These are phyloP conservation scores for Lottia gigantea DNA, from an alignment of 2,888 invertebrate genomes.

Conservation along the genomic window DNA sequence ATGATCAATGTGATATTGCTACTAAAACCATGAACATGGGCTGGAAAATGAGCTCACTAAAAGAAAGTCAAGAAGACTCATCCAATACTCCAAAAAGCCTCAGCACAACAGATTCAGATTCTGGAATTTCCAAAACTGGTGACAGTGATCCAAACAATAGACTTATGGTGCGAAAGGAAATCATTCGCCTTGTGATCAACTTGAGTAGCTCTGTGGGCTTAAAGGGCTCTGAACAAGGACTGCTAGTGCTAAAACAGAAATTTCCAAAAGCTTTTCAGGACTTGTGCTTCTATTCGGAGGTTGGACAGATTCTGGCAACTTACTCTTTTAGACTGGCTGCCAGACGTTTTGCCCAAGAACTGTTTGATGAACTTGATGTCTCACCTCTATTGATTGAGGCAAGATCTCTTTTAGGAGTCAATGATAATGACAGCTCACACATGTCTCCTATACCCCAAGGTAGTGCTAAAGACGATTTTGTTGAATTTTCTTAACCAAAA, in stretches of 20 bases:
- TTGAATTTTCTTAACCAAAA: too few species aligned
- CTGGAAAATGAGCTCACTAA: background rate
- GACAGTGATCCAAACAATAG: slow-evolving; percentile 53
- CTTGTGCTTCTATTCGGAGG: slow-evolving; percentile 92
- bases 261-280: slow-evolving; percentile 76
- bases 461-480: slow-evolving; percentile 15
- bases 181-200: slow-evolving; percentile 79
- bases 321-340: slow-evolving; percentile 86
- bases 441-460: slow-evolving; percentile 37
- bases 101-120: slow-evolving; percentile 48
- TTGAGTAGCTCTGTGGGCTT: slow-evolving; percentile 83
- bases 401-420: slow-evolving; percentile 32
- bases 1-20: background rate
- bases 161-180: slow-evolving; percentile 72
- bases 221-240: slow-evolving; percentile 83
- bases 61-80: slow-evolving; percentile 34
- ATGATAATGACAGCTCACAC: slow-evolving; percentile 21
- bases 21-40: background rate
- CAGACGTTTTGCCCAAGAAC: slow-evolving; percentile 89
- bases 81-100: slow-evolving; percentile 51
- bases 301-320: slow-evolving; percentile 81
- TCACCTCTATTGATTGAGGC: slow-evolving; percentile 40
- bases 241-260: slow-evolving; percentile 76
- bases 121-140: slow-evolving; percentile 43
- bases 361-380: slow-evolving; percentile 82